These are phyloP conservation scores for Seriola aureovittata DNA, from an alignment of 2,113 vertebrate genomes.

Conservation along the genomic window DNA sequence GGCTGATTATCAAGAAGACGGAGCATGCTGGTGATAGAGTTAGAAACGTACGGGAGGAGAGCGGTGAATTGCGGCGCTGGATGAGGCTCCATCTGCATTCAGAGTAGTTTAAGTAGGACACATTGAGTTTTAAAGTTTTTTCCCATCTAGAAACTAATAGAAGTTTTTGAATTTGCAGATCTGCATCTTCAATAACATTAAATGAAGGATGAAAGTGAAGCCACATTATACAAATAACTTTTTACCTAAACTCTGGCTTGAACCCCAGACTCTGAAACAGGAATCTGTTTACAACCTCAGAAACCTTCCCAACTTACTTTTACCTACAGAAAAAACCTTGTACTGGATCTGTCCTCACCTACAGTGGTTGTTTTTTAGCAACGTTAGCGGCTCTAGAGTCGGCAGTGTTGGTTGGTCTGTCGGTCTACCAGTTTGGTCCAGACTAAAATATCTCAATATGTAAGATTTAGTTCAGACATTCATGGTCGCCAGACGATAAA, in stretches of 20 bases:
- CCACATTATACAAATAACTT: background rate
- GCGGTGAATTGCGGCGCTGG: background rate
- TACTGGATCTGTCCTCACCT: too few relatives aligned
- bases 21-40: constrained; percentile 40
- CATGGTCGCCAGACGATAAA: too few relatives aligned
- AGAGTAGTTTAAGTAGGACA: background rate
- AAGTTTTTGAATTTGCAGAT: constrained; percentile 45
- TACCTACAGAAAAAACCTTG: background rate
- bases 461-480: too few relatives aligned
- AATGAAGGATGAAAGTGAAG: background rate
- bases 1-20: constrained; percentile 61
- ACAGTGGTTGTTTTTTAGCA: too few relatives aligned
- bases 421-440: too few relatives aligned
- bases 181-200: background rate
- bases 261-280: background rate
- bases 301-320: background rate
- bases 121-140: constrained; percentile 43
- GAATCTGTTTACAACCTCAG: background rate
- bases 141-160: constrained; percentile 34
- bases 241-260: background rate
- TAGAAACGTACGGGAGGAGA: background rate
- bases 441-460: too few relatives aligned
- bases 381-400: too few relatives aligned
- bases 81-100: constrained; percentile 30
- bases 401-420: too few relatives aligned